Evolutionary conservation across 2,113 vertebrate genomes (phyloP).

Genomic region (Epinephelus fuscoguttatus): DNA sequence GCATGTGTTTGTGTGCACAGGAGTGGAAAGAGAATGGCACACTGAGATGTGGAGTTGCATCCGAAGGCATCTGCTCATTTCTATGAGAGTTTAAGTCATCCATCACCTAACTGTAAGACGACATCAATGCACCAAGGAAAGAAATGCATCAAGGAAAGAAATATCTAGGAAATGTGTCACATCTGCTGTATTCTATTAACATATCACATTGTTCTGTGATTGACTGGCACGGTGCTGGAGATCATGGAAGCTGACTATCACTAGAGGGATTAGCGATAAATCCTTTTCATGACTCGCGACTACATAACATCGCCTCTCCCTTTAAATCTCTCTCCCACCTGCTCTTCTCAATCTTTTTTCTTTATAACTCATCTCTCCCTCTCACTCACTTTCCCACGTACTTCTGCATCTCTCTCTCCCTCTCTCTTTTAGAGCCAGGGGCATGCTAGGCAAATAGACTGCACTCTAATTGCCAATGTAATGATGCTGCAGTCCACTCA

Average conservation of each 20-base stretch:
- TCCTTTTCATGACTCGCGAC: slow-evolving; percentile 54
- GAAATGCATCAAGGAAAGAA: slow-evolving; percentile 6
- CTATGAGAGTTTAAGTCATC: slow-evolving; percentile 43
- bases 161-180: slow-evolving; percentile 31
- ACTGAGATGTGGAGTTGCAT: slow-evolving; percentile 7
- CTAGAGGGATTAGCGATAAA: slow-evolving; percentile 59
- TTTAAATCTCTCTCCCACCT: slow-evolving; percentile 54
- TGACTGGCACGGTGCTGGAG: slow-evolving; percentile 41
- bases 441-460: slow-evolving; percentile 50
- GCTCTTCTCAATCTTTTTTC: slow-evolving; percentile 33
- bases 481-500: slow-evolving; percentile 63
- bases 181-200: slow-evolving; percentile 28
- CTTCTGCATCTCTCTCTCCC: slow-evolving; percentile 6
- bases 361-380: neutral
- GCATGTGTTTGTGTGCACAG: slow-evolving; percentile 10
- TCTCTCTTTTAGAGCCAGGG: slow-evolving; percentile 24
- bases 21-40: slow-evolving; percentile 5
- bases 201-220: slow-evolving; percentile 54
- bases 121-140: slow-evolving; percentile 16
- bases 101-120: slow-evolving; percentile 36
- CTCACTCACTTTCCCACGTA: neutral
- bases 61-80: slow-evolving; percentile 32
- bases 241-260: slow-evolving; percentile 60
- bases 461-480: slow-evolving; percentile 65
- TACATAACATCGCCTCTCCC: slow-evolving; percentile 37